Evolutionary conservation across 2,888 invertebrate genomes (phyloP).

Genomic region (Apeira syringaria): DNA sequence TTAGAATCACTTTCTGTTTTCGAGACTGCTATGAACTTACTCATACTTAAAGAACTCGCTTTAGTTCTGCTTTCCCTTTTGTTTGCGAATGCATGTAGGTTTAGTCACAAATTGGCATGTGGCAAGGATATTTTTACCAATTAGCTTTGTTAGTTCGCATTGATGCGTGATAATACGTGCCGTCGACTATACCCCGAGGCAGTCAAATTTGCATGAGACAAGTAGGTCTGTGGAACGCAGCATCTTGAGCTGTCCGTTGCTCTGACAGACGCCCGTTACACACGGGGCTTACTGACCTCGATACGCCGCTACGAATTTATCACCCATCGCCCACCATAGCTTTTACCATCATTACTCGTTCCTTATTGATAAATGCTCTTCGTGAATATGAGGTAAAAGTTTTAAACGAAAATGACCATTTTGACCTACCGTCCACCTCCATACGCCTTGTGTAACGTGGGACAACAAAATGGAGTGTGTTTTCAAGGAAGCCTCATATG

Average conservation of each 20-base stretch:
- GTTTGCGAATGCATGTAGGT: conserved; percentile 19
- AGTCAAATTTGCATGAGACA: conserved; percentile 48
- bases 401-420: too few species aligned
- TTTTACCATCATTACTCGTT: conserved; percentile 29
- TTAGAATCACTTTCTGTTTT: conserved; percentile 24
- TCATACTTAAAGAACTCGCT: conserved; percentile 20
- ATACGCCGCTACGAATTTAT: conserved; percentile 55
- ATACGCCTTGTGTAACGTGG: conserved; percentile 7
- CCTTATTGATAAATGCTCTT: conserved; percentile 6
- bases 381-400: background rate
- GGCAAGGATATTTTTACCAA: conserved; percentile 43
- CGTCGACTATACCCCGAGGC: conserved; percentile 44
- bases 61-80: conserved; percentile 22
- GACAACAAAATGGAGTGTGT: conserved; percentile 11
- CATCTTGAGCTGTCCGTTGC: conserved; percentile 39
- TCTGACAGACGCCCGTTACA: conserved; percentile 66
- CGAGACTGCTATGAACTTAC: conserved; percentile 15
- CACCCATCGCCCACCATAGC: conserved; percentile 42
- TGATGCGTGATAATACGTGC: conserved; percentile 42
- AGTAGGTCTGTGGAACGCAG: conserved; percentile 55
- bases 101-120: conserved; percentile 18
- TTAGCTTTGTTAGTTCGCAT: conserved; percentile 46
- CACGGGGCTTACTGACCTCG: conserved; percentile 69
- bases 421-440: background rate
- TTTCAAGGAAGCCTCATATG: conserved; percentile 18